phyloP scores from a whole-genome alignment of 1,140 invertebrate species.

The Drosophila setifemur region DNA sequence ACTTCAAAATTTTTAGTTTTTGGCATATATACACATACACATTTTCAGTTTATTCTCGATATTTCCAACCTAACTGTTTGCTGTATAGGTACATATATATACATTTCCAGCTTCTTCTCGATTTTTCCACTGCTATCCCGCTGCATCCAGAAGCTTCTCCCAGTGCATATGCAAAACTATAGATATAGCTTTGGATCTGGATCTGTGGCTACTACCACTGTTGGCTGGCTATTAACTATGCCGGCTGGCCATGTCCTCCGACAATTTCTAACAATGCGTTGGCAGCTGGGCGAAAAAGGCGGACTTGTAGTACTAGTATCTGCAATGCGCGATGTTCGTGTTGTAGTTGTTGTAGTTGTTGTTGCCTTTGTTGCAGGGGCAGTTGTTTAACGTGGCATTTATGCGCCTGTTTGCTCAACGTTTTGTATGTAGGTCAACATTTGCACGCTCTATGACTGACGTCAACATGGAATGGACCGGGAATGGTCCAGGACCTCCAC shows the following conservation, averaged over 20 bases:
- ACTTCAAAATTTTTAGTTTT: no score
- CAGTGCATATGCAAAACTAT: conserved; percentile 25
- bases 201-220: conserved; percentile 8
- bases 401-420: conserved; percentile 76
- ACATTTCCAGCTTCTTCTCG: not conserved
- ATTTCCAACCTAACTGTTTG: no score
- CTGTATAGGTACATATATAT: no score
- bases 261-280: conserved; percentile 76
- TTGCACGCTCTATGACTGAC: conserved; percentile 76
- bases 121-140: not conserved
- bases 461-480: conserved; percentile 60
- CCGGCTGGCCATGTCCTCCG: conserved; percentile 49
- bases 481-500: conserved; percentile 37
- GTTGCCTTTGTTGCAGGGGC: conserved; percentile 20
- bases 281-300: conserved; percentile 60
- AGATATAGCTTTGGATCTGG: conserved; percentile 22
- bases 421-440: conserved; percentile 79
- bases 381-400: conserved; percentile 70
- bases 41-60: no score
- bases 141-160: not conserved
- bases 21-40: no score
- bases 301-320: no score
- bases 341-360: conserved; percentile 22
- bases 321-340: conserved; percentile 44
- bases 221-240: conserved; percentile 43